A percentile compares a stretch with the other conserved stretches of the same genome.
phyloP scores from a whole-genome alignment of 2,888 invertebrate species.

The Tenthredo amoena region DNA sequence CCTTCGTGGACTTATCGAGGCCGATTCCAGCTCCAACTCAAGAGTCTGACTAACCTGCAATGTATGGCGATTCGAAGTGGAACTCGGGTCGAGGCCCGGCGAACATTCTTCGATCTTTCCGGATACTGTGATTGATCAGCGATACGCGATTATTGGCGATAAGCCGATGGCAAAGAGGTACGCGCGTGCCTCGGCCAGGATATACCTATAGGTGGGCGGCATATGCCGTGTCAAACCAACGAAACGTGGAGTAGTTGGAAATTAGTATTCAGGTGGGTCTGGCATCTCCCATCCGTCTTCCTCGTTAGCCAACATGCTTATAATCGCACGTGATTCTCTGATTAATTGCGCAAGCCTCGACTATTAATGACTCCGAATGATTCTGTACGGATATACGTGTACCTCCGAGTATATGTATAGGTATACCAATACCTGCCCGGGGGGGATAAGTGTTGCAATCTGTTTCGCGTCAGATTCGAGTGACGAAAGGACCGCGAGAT shows the following conservation, averaged over 20 bases:
- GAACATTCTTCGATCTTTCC: neutral
- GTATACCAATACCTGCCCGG: neutral
- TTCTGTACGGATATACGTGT: conserved; percentile 20
- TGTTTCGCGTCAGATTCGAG: conserved; percentile 18
- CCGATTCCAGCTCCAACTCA: neutral
- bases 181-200: neutral
- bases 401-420: neutral
- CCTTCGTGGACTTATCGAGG: neutral
- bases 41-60: too few relatives aligned
- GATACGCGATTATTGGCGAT: neutral
- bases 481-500: conserved; percentile 29
- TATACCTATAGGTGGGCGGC: conserved; percentile 1
- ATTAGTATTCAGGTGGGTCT: conserved; percentile 39
- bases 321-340: conserved; percentile 42
- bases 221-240: conserved; percentile 5
- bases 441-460: conserved; percentile 8
- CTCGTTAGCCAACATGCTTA: conserved; percentile 45
- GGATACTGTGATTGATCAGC: neutral
- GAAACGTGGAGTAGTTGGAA: neutral
- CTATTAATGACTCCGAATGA: conserved; percentile 33
- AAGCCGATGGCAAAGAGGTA: neutral
- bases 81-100: neutral
- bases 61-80: neutral
- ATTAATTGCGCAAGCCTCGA: conserved; percentile 43
- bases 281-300: conserved; percentile 44